Conservation (phyloP, 2,797 vertebrate genomes). For the Botia kubotai region DNA sequence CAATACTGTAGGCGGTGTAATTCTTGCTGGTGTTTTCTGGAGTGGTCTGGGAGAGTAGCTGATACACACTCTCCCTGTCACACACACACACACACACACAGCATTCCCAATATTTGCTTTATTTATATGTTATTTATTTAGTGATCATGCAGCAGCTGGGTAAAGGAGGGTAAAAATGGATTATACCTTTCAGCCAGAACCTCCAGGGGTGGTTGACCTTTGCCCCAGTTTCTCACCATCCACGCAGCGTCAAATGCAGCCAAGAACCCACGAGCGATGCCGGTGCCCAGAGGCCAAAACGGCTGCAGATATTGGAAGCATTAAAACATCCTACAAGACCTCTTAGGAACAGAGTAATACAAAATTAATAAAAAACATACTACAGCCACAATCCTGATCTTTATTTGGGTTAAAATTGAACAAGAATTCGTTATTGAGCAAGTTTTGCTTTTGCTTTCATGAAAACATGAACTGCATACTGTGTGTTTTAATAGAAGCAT, state of each 20-base stretch:
- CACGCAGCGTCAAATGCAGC: constrained; percentile 90
- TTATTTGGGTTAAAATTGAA: too few species aligned
- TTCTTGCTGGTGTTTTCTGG: constrained; percentile 93
- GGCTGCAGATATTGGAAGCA: constrained; percentile 77
- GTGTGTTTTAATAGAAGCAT: too few species aligned
- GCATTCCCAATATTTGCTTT: not conserved
- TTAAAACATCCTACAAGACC: not conserved
- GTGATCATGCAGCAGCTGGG: too few species aligned
- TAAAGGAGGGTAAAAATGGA: not conserved
- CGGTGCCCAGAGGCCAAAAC: constrained; percentile 95
- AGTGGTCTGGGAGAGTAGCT: constrained; percentile 91
- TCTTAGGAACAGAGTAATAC: not conserved
- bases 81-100: not conserved
- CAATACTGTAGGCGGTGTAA: constrained; percentile 82
- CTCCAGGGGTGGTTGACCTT: constrained; percentile 77
- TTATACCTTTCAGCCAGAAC: constrained; percentile 86
- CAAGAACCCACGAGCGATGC: constrained; percentile 91
- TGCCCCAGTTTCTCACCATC: constrained; percentile 92
- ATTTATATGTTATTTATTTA: not conserved
- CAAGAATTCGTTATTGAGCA: too few species aligned
- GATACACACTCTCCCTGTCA: constrained; percentile 90
- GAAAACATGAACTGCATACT: too few species aligned
- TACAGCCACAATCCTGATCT: too few species aligned
- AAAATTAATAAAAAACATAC: not conserved
- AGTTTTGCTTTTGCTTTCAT: too few species aligned